Evolutionary conservation across 1,140 invertebrate genomes (phyloP), one percentile per base, ranked within the genome.

Genomic region (Drosophila erecta): DNA sequence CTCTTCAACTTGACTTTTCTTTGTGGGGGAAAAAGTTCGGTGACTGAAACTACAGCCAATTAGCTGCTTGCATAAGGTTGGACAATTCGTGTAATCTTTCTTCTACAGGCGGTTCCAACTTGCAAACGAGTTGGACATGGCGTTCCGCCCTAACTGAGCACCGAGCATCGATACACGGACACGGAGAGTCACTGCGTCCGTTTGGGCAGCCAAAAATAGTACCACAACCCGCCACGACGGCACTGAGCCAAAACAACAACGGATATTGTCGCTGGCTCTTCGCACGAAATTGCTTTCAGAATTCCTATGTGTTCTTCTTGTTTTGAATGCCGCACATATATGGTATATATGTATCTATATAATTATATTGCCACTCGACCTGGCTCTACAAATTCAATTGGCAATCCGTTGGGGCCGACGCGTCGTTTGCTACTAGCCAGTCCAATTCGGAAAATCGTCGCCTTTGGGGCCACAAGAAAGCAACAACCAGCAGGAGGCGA

Each of bases 71-170:
- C 83, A 76, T 86, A 86, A 89, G 60, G 62, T 69, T 76, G 51
- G 51, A 65, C 38, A 66, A 66, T 51, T 49, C 53, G 33, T 57
- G 60, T 76, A 71, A 56, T 76, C 51, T 78, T 53, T 66, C 8
- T 7, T 22, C 43, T 84, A 83, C 47, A 76, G 74, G 47, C 74
- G 53, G 41, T 65, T 77, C 54, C 77, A 86, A 89, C 62, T 87
- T 79, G 84, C 89, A 89, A 87, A 72, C 79, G 79, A 76, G 84
- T 87, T 87, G 76, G 58, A 83, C 83, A 89, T 86, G 79, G 66
- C 75, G 78, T 56, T 69, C 69, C 43, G 55, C 59, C 77, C 77
- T 85, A 50, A 79, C 72, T 80, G 55, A 59, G 40, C 40, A 57
- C 61, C 37, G 20, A 61, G 40, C n/a, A 33, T 30, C 58, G 7